These are phyloP conservation scores for Leguminivora glycinivorella DNA, from an alignment of 1,140 invertebrate species.

Conservation along the genomic window DNA sequence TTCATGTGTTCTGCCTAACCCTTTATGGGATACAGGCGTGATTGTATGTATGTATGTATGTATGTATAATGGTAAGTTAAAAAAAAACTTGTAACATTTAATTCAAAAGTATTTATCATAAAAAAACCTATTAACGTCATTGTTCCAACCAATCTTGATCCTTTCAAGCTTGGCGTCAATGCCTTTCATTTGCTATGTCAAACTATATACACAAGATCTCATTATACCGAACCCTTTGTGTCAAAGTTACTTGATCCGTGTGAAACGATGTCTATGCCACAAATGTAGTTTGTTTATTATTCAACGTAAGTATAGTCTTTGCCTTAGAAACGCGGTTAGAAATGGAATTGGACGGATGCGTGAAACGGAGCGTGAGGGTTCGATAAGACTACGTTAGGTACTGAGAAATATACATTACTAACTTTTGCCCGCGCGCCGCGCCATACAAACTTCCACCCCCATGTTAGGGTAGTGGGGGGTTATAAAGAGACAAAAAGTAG, in stretches of 20 bases:
- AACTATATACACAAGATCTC: slow-evolving; percentile 6
- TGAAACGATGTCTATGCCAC: background rate
- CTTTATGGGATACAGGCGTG: too few species aligned
- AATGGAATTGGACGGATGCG: too few species aligned
- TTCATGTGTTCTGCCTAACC: too few species aligned
- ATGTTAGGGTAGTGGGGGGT: too few species aligned
- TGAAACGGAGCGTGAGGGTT: background rate
- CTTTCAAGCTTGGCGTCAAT: slow-evolving; percentile 1
- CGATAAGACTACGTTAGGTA: background rate
- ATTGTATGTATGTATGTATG: too few species aligned
- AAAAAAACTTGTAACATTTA: too few species aligned
- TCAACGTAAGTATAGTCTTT: background rate
- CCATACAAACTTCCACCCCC: too few species aligned
- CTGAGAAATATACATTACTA: background rate
- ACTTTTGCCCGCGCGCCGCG: too few species aligned
- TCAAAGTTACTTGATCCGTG: background rate
- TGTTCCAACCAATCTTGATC: background rate
- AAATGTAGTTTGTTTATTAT: slow-evolving; percentile 9
- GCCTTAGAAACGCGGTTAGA: background rate
- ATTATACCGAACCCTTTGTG: slow-evolving; percentile 1
- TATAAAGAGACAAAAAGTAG: too few species aligned
- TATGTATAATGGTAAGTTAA: too few species aligned
- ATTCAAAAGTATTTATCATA: too few species aligned
- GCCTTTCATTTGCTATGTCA: background rate
- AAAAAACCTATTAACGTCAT: background rate